These are phyloP conservation scores for Chymomyza costata DNA, from an alignment of 1,140 invertebrate species.

Conservation along the genomic window DNA sequence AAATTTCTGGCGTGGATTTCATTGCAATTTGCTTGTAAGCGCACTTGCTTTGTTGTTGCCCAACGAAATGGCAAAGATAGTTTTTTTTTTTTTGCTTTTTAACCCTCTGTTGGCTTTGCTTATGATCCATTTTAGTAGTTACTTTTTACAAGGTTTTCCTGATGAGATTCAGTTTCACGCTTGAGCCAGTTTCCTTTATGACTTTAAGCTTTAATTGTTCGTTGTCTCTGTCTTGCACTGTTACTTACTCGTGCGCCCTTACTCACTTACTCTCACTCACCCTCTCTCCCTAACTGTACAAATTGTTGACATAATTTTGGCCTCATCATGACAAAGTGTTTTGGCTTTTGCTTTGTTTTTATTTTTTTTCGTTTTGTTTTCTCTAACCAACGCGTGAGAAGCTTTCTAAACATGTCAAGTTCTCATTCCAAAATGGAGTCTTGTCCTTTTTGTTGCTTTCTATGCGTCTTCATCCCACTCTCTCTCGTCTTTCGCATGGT, in stretches of 20 bases:
- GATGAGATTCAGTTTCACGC: conserved; percentile 55
- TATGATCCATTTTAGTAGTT: conserved; percentile 5
- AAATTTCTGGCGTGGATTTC: conserved; percentile 25
- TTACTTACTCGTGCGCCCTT: no score
- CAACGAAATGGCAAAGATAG: conserved; percentile 22
- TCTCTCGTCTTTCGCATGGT: conserved; percentile 28
- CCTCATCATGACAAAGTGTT: conserved; percentile 36
- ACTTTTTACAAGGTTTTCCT: conserved; percentile 31
- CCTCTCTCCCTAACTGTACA: conserved; percentile 13
- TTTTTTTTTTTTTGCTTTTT: conserved; percentile 7
- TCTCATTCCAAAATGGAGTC: conserved; percentile 26
- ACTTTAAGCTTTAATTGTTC: conserved; percentile 14
- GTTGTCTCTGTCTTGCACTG: no score
- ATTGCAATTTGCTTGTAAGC: conserved; percentile 8
- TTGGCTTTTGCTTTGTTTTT: conserved; percentile 19
- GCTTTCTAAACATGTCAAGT: conserved; percentile 41
- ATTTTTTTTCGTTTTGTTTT: neutral
- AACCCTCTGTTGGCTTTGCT: conserved; percentile 7
- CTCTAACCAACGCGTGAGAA: conserved; percentile 41
- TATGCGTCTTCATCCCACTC: no score
- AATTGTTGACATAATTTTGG: conserved; percentile 49
- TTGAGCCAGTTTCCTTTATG: conserved; percentile 10
- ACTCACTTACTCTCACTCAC: conserved; percentile 1
- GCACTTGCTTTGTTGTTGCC: conserved; percentile 9
- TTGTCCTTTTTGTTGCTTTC: conserved; percentile 25